A percentile compares a stretch with the other conserved stretches of the same genome.
Evolutionary conservation across 2,888 invertebrate species (phyloP).

Genomic region (Melolontha melolontha): DNA sequence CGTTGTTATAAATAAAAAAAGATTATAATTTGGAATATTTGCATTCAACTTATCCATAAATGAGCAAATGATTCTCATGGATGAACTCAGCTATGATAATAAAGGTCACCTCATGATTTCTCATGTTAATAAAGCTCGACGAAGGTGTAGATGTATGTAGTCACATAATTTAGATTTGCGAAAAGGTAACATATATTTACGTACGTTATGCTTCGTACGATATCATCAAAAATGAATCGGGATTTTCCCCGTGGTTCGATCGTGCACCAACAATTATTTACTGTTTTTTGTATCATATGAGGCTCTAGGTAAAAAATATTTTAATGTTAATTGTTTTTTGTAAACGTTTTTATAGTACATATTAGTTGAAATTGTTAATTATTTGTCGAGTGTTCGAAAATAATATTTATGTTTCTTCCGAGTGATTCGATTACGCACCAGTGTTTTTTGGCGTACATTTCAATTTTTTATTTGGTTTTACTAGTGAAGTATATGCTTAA

Average conservation of each 20-base stretch:
- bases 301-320: no score
- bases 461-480: no score
- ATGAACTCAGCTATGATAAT: constrained; percentile 49
- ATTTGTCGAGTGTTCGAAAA: no score
- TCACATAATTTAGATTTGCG: constrained; percentile 49
- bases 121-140: background rate
- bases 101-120: constrained; percentile 50
- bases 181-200: constrained; percentile 47
- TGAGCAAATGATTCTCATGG: constrained; percentile 48
- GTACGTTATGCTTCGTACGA: constrained; percentile 34
- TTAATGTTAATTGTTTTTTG: no score
- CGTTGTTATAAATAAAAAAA: constrained; percentile 50
- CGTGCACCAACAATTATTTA: constrained; percentile 11
- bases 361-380: no score
- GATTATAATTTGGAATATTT: constrained; percentile 50
- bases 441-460: no score
- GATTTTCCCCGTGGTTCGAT: constrained; percentile 9
- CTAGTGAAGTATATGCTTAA: no score
- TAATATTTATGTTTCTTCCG: no score
- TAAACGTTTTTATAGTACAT: no score
- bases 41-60: constrained; percentile 51
- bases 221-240: constrained; percentile 12
- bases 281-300: constrained; percentile 4
- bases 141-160: constrained; percentile 35
- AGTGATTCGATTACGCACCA: no score